Evolutionary conservation across 2,797 vertebrate species (phyloP).

Genomic region (Myotis daubentonii): DNA sequence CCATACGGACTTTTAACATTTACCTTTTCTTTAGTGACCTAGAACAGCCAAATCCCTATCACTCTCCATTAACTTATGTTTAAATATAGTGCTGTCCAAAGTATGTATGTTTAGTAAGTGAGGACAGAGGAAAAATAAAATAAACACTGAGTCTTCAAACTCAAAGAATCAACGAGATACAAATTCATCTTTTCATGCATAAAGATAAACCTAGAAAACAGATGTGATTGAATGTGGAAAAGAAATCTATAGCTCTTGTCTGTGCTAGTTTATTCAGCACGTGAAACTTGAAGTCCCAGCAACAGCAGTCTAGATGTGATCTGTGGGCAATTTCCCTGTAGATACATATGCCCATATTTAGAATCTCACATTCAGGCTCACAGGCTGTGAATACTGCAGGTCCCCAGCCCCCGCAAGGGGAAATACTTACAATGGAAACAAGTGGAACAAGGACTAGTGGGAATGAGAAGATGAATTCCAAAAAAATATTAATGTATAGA

Average conservation of each 20-base stretch:
- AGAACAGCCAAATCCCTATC: neutral
- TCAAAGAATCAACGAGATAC: neutral
- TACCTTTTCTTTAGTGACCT: neutral
- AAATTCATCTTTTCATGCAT: neutral
- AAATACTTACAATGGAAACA: neutral
- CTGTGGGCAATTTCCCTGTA: neutral
- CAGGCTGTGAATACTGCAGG: neutral
- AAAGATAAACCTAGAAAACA: neutral
- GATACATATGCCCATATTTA: neutral
- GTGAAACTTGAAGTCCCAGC: neutral
- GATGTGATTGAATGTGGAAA: neutral
- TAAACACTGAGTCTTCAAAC: neutral
- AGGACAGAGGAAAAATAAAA: neutral
- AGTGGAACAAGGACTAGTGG: neutral
- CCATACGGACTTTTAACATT: conserved; percentile 1
- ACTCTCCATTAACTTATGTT: neutral
- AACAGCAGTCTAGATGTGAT: neutral
- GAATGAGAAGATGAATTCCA: neutral
- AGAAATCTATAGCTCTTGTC: neutral
- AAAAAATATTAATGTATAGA: neutral
- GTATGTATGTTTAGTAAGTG: neutral
- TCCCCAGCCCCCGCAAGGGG: neutral
- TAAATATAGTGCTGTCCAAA: neutral
- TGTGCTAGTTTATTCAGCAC: neutral
- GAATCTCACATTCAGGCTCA: neutral